Conservation (phyloP, 2,113 vertebrate species). For the Arothron firmamentum region DNA sequence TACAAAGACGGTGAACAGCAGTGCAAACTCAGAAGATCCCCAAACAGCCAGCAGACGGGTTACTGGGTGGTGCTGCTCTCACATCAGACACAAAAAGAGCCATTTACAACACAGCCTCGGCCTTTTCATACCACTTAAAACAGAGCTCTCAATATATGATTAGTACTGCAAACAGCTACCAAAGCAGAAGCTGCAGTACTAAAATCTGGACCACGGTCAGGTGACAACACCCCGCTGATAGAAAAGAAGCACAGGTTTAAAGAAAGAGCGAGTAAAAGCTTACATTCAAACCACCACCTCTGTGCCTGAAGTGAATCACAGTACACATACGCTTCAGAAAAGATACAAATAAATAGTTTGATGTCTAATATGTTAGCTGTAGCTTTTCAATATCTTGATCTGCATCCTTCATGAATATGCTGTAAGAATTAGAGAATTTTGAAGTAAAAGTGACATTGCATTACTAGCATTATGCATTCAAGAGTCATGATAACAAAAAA, state of each 20-base stretch:
- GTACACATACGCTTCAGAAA: constrained; percentile 30
- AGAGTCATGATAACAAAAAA: constrained; percentile 21
- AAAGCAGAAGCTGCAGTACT: constrained; percentile 21
- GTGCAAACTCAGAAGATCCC: constrained; percentile 19
- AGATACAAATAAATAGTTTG: constrained; percentile 67
- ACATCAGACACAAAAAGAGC: constrained; percentile 14
- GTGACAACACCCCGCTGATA: constrained; percentile 15
- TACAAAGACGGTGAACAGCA: constrained; percentile 26
- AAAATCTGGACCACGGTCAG: constrained; percentile 22
- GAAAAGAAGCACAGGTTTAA: constrained; percentile 9
- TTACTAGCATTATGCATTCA: constrained; percentile 8
- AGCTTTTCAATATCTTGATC: constrained; percentile 18
- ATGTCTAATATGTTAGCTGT: constrained; percentile 26
- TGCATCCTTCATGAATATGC: constrained; percentile 21
- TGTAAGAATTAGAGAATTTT: constrained; percentile 17
- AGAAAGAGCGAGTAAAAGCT: constrained; percentile 32
- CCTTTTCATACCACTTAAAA: background rate
- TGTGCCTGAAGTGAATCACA: constrained; percentile 54
- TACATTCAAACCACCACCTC: constrained; percentile 58
- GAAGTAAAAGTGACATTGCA: constrained; percentile 27
- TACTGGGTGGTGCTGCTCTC: background rate
- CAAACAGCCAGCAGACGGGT: constrained; percentile 16
- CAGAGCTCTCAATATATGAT: background rate
- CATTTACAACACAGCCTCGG: background rate
- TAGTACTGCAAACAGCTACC: background rate